phyloP scores from a whole-genome alignment of 2,113 vertebrate species.

The Odontophorus gujanensis region DNA sequence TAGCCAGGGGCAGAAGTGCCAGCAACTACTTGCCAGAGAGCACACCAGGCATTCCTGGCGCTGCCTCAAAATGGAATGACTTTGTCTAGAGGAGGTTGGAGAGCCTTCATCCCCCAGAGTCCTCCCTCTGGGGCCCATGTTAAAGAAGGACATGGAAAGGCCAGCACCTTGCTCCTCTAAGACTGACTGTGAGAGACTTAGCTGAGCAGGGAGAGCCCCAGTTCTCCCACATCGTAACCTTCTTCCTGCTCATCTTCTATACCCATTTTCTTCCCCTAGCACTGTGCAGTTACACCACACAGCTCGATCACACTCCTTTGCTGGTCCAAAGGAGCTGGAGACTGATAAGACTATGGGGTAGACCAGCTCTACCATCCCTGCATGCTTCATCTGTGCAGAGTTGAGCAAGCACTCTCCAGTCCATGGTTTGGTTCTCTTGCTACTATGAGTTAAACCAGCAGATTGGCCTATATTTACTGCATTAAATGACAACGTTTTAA shows the following conservation, averaged over 20 bases:
- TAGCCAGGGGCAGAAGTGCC: background rate
- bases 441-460: background rate
- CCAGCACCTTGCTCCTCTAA: background rate
- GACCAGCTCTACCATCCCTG: background rate
- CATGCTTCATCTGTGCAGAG: background rate
- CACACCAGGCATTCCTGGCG: background rate
- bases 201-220: background rate
- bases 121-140: background rate
- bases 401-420: background rate
- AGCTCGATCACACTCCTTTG: accelerated
- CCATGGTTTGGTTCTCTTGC: background rate
- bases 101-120: background rate
- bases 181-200: background rate
- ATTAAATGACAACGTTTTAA: background rate
- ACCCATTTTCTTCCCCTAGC: background rate
- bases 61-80: background rate
- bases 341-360: background rate
- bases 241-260: background rate
- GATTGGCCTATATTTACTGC: background rate
- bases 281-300: background rate
- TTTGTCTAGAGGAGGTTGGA: background rate
- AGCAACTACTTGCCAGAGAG: accelerated
- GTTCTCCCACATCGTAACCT: accelerated
- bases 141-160: background rate
- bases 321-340: background rate